Evolutionary conservation across 2,113 vertebrate genomes (phyloP).

Genomic region (Peromyscus maniculatus): DNA sequence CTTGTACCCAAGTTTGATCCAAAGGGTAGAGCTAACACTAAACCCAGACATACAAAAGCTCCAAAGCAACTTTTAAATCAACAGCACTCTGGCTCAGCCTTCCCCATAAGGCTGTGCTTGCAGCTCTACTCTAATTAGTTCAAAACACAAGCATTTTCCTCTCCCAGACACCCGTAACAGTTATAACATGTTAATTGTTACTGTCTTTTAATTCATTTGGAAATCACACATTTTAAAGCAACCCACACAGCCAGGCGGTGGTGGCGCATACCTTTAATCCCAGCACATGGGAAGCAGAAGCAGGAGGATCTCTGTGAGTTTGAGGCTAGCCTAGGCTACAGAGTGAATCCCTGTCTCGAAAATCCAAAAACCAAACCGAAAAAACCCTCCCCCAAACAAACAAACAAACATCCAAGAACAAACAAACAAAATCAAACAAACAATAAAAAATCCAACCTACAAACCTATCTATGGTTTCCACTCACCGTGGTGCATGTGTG

Average conservation of each 20-base stretch:
- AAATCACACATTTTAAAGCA: not conserved
- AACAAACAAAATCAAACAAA: not conserved
- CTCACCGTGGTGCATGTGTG: rapidly evolving
- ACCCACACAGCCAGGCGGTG: not conserved
- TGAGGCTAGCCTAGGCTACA: not conserved
- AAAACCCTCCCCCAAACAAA: not conserved
- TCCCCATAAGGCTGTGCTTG: not conserved
- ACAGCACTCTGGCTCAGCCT: not conserved
- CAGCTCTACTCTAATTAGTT: not conserved
- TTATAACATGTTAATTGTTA: not conserved
- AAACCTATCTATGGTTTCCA: not conserved
- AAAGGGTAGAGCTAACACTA: not conserved
- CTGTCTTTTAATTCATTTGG: not conserved
- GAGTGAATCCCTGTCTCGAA: not conserved
- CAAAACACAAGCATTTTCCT: conserved; percentile 5
- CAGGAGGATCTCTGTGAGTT: not conserved
- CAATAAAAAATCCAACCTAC: not conserved
- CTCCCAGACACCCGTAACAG: not conserved
- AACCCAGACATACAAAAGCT: not conserved
- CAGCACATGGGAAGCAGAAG: not conserved
- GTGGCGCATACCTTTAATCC: not conserved
- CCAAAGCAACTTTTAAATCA: not conserved
- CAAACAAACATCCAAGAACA: not conserved
- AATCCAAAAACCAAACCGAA: not conserved
- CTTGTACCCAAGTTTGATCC: not conserved